These are phyloP conservation scores for Podarcis cretensis DNA, from an alignment of 2,113 vertebrate genomes.

Conservation along the genomic window DNA sequence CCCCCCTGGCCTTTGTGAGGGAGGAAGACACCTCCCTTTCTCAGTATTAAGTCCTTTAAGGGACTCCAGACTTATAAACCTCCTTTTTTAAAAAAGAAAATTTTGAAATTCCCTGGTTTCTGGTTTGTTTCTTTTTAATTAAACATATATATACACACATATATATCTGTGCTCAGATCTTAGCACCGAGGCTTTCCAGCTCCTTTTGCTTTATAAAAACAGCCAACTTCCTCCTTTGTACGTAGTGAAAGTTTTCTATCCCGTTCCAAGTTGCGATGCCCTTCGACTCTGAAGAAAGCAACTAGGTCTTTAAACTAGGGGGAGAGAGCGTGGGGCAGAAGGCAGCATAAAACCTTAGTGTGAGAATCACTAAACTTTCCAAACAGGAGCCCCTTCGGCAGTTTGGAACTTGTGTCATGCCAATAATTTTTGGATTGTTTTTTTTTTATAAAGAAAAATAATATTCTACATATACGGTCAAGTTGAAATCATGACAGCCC, in stretches of 20 bases:
- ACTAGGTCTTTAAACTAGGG: background rate
- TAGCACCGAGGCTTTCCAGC: fast-evolving
- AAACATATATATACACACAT: too few species aligned
- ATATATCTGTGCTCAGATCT: background rate
- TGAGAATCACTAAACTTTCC: background rate
- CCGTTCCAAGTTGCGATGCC: fast-evolving
- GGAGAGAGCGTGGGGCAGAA: fast-evolving
- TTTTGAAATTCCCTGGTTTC: background rate
- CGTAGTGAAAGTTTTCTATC: background rate
- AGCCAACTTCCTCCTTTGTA: background rate
- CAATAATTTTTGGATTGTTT: background rate
- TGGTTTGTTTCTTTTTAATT: background rate
- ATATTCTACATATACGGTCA: background rate
- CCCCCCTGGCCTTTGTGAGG: background rate
- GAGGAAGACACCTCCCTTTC: background rate
- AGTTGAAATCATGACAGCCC: background rate
- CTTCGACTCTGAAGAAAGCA: background rate
- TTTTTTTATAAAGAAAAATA: background rate
- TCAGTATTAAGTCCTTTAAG: background rate
- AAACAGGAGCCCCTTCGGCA: too few species aligned
- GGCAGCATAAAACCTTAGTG: too few species aligned
- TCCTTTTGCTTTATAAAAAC: fast-evolving
- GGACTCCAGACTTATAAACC: background rate
- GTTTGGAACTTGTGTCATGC: background rate
- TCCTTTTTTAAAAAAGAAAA: background rate